Evolutionary conservation across 2,113 vertebrate species (phyloP).

Genomic region (Todiramphus saurophagus): DNA sequence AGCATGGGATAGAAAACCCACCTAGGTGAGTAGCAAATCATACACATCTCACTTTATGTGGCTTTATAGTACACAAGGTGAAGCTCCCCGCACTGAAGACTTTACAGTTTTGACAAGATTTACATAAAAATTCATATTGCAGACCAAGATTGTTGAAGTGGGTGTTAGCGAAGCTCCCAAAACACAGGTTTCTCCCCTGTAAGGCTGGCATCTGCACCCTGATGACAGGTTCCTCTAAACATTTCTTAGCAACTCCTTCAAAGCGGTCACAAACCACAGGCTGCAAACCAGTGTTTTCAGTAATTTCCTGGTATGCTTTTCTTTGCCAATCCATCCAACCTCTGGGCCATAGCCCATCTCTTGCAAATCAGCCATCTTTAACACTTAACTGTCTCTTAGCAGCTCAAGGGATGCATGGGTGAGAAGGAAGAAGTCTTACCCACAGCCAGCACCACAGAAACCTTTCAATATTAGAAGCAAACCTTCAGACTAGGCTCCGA

Average conservation of each 20-base stretch:
- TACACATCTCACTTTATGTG: fast-evolving
- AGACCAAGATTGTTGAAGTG: neutral
- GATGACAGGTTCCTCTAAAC: neutral
- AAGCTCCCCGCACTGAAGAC: neutral
- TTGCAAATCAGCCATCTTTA: neutral
- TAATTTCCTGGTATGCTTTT: neutral
- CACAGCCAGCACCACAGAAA: neutral
- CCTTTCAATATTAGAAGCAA: neutral
- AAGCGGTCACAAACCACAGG: neutral
- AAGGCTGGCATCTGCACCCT: neutral
- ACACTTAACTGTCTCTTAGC: too few relatives aligned
- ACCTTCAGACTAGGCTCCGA: neutral
- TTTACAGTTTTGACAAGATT: neutral
- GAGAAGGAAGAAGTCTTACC: neutral
- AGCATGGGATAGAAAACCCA: neutral
- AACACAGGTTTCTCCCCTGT: neutral
- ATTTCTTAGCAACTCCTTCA: neutral
- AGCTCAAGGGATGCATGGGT: neutral
- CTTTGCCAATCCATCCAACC: neutral
- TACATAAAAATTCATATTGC: neutral
- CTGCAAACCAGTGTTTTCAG: neutral
- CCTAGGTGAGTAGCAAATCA: neutral
- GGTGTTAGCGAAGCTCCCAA: neutral
- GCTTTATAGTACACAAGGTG: neutral
- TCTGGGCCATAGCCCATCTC: neutral